Percentiles rank a stretch among this genome's conserved stretches.
These are phyloP conservation scores for Saccostrea glomerata DNA, from an alignment of 1,140 invertebrate genomes.

Conservation along the genomic window DNA sequence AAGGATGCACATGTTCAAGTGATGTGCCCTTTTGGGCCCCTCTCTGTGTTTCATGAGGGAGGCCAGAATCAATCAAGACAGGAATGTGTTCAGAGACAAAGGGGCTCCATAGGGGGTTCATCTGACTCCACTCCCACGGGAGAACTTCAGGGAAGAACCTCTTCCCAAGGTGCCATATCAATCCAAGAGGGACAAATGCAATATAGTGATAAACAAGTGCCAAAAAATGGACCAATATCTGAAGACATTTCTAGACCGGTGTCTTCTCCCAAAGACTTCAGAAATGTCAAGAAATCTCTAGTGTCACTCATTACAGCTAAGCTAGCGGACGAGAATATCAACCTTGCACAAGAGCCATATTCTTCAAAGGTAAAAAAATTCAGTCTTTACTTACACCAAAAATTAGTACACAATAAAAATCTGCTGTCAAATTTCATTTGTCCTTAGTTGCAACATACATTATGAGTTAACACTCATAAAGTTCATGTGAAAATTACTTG, in stretches of 20 bases:
- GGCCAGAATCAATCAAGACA: slow-evolving; percentile 16
- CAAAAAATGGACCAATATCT: slow-evolving; percentile 40
- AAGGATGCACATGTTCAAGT: slow-evolving; percentile 66
- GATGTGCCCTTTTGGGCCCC: slow-evolving; percentile 62
- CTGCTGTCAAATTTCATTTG: neutral
- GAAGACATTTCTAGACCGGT: slow-evolving; percentile 51
- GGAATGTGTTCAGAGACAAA: neutral
- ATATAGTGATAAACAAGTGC: slow-evolving; percentile 50
- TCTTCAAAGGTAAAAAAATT: slow-evolving; percentile 71
- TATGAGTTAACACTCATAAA: no score
- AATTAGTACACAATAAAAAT: neutral
- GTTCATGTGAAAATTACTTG: no score
- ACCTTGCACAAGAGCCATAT: slow-evolving; percentile 77
- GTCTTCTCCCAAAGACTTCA: slow-evolving; percentile 51
- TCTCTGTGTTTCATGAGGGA: slow-evolving; percentile 37
- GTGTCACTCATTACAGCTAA: slow-evolving; percentile 74
- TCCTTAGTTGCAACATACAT: no score
- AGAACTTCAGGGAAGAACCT: neutral
- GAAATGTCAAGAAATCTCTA: slow-evolving; percentile 67
- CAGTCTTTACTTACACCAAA: neutral
- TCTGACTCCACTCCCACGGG: neutral
- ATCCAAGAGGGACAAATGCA: slow-evolving; percentile 44
- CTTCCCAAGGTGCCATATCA: slow-evolving; percentile 39
- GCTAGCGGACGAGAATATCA: slow-evolving; percentile 77
- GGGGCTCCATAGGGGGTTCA: neutral